These are phyloP conservation scores for Dromaius novaehollandiae DNA, from an alignment of 2,113 vertebrate species.

Conservation along the genomic window DNA sequence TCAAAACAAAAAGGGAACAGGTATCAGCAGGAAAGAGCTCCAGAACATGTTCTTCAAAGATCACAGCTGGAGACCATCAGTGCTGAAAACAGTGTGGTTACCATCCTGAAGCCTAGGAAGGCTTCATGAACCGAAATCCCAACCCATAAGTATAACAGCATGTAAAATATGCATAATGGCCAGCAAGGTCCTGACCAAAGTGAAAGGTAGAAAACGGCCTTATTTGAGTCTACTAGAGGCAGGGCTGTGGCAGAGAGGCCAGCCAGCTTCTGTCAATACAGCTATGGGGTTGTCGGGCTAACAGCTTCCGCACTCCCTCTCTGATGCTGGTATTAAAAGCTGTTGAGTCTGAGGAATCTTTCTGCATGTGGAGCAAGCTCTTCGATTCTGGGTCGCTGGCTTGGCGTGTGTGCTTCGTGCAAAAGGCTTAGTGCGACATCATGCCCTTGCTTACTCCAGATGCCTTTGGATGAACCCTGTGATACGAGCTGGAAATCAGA, in stretches of 20 bases:
- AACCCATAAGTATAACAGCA: accelerated
- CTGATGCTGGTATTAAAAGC: background rate
- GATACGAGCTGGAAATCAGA: background rate
- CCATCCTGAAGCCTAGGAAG: background rate
- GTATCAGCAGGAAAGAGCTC: background rate
- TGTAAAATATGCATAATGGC: background rate
- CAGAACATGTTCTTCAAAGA: background rate
- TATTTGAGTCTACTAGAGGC: background rate
- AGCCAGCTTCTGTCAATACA: background rate
- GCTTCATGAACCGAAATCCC: background rate
- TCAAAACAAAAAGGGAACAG: background rate
- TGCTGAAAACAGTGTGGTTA: background rate
- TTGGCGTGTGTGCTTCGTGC: accelerated
- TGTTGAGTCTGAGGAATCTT: background rate
- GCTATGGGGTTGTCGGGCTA: background rate
- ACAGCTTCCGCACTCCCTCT: background rate
- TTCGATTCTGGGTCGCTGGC: background rate
- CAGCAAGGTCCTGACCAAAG: background rate
- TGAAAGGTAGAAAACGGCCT: background rate
- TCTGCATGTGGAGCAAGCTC: background rate
- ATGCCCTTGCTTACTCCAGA: accelerated
- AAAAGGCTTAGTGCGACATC: background rate
- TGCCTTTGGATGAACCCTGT: accelerated
- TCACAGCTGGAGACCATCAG: accelerated
- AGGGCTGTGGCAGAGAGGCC: background rate